Conservation (phyloP, 2,113 vertebrate genomes). For the Miniopterus natalensis region DNA sequence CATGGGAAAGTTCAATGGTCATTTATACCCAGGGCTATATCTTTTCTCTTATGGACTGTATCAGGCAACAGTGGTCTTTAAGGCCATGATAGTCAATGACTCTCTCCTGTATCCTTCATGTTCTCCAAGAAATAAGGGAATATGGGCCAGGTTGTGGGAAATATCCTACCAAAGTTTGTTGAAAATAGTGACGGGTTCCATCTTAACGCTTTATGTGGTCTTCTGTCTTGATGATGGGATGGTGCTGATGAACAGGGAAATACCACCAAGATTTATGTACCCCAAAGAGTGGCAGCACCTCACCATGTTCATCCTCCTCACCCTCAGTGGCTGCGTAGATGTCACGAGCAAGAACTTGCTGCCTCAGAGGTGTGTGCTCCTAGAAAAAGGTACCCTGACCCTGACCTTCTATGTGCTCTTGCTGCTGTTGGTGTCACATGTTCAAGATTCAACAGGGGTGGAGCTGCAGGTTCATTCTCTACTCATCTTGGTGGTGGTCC, state of each 20-base stretch:
- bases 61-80: constrained; percentile 61
- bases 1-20: constrained; percentile 57
- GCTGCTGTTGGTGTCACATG: constrained; percentile 38
- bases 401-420: background rate
- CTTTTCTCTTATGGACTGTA: constrained; percentile 63
- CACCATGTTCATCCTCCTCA: constrained; percentile 73
- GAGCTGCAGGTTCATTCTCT: constrained; percentile 68
- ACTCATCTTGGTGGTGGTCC: constrained; percentile 66
- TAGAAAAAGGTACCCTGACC: constrained; percentile 21
- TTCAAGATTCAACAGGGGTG: constrained; percentile 7
- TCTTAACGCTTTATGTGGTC: constrained; percentile 48
- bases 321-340: constrained; percentile 63
- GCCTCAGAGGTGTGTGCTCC: constrained; percentile 26
- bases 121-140: background rate
- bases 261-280: constrained; percentile 52
- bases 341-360: constrained; percentile 56
- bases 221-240: background rate
- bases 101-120: constrained; percentile 3
- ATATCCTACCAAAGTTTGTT: constrained; percentile 19
- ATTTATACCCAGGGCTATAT: constrained; percentile 69
- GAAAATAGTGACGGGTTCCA: constrained; percentile 55
- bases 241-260: background rate
- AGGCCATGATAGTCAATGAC: constrained; percentile 20
- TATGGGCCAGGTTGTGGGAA: constrained; percentile 59
- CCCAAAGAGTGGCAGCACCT: constrained; percentile 76